Conservation (phyloP, 1,140 invertebrate species). For the Sitobion miscanthi region DNA sequence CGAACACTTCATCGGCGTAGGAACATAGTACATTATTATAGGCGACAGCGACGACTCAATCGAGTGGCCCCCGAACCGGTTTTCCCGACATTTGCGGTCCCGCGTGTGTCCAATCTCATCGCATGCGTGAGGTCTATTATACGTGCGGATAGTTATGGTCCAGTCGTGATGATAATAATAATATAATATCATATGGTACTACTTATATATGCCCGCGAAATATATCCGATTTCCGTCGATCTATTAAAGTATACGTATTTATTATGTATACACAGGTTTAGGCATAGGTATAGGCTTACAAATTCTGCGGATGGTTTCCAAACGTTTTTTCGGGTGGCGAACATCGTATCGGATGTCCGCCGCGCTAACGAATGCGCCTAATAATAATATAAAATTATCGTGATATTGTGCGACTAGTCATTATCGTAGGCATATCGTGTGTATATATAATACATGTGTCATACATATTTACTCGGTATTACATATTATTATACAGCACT, state of each 20-base stretch:
- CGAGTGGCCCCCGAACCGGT: neutral
- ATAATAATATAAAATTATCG: too few species aligned
- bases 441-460: too few species aligned
- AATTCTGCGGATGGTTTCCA: neutral
- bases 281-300: neutral
- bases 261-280: neutral
- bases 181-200: neutral
- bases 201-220: neutral
- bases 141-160: neutral
- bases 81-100: neutral
- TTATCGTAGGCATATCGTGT: neutral
- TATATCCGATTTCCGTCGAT: neutral
- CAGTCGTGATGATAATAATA: too few species aligned
- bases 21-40: neutral
- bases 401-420: neutral
- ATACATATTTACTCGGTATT: too few species aligned
- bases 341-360: neutral
- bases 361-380: neutral
- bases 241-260: neutral
- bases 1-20: neutral
- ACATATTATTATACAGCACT: neutral
- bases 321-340: neutral
- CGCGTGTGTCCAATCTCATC: neutral
- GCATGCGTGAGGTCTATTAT: neutral
- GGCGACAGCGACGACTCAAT: conserved; percentile 10